phyloP scores from a whole-genome alignment of 2,888 invertebrate genomes.

The Petrophora chlorosata region DNA sequence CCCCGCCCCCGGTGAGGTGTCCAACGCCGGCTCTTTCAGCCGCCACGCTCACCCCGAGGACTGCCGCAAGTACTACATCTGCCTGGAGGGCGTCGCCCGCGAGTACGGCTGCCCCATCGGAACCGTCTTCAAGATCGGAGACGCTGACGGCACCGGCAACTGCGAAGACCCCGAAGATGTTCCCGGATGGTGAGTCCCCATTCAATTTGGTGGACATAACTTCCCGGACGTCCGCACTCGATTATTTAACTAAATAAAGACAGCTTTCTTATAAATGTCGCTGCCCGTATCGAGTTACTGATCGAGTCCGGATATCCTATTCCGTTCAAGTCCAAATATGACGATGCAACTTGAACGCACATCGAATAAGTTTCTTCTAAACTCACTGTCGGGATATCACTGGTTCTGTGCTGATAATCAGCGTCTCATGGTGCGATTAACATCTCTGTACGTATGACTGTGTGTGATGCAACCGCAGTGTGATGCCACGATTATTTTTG shows the following conservation, averaged over 20 bases:
- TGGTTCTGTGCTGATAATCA: conserved; percentile 63
- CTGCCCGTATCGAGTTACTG: conserved; percentile 21
- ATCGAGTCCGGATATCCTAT: conserved; percentile 51
- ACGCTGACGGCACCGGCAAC: conserved; percentile 94
- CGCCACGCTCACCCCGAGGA: conserved; percentile 97
- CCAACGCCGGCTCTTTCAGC: conserved; percentile 94
- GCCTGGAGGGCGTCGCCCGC: conserved; percentile 94
- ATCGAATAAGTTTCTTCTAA: conserved; percentile 53
- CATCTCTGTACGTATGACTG: conserved; percentile 44
- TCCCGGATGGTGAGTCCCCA: conserved; percentile 93
- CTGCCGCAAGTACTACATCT: conserved; percentile 98
- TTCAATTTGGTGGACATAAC: conserved; percentile 32
- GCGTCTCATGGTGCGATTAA: conserved; percentile 59
- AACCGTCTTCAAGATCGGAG: conserved; percentile 97
- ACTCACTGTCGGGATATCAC: conserved; percentile 63
- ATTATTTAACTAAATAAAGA: conserved; percentile 20
- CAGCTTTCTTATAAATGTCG: conserved; percentile 25
- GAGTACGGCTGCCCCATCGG: conserved; percentile 98
- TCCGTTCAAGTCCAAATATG: conserved; percentile 63
- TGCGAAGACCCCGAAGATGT: conserved; percentile 98
- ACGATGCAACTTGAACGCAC: conserved; percentile 61
- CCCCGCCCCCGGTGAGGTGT: conserved; percentile 91
- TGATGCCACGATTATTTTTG: conserved; percentile 37
- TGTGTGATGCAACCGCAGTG: conserved; percentile 31
- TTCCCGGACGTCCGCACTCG: conserved; percentile 38